Percentiles rank a stretch among this genome's conserved stretches.
Conservation (phyloP, 2,888 invertebrate species). For the Lasioglossum morio region DNA sequence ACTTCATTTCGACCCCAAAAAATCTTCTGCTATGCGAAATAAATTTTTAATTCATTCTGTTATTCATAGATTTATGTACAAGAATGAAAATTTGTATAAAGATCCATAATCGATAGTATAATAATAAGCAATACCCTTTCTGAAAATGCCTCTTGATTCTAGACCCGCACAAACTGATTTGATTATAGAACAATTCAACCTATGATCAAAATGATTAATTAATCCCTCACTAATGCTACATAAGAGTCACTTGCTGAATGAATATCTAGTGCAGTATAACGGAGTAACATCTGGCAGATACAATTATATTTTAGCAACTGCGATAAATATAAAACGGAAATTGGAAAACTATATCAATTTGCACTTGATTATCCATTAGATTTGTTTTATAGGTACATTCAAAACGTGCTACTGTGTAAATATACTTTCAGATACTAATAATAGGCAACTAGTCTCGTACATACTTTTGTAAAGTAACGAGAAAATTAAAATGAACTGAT, state of each 20-base stretch:
- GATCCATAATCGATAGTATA: too few relatives aligned
- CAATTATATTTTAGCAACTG: neutral
- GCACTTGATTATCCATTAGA: neutral
- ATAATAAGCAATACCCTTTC: too few relatives aligned
- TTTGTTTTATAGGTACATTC: neutral
- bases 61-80: too few relatives aligned
- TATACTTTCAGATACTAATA: neutral
- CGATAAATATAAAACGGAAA: neutral
- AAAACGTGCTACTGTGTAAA: neutral
- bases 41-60: too few relatives aligned
- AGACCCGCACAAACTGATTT: neutral
- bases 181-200: neutral
- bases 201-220: neutral
- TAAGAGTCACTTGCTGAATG: neutral
- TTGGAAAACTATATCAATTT: neutral
- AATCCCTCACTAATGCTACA: neutral
- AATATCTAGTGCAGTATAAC: neutral
- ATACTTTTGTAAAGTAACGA: too few relatives aligned
- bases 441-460: neutral
- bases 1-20: too few relatives aligned
- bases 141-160: neutral
- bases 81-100: too few relatives aligned
- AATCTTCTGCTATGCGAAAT: too few relatives aligned
- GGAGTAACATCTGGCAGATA: neutral
- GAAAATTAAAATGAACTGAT: too few relatives aligned